Evolutionary conservation across 2,888 invertebrate species (phyloP), one percentile per base, ranked within the genome.

Genomic region (Meandrusa payeni): DNA sequence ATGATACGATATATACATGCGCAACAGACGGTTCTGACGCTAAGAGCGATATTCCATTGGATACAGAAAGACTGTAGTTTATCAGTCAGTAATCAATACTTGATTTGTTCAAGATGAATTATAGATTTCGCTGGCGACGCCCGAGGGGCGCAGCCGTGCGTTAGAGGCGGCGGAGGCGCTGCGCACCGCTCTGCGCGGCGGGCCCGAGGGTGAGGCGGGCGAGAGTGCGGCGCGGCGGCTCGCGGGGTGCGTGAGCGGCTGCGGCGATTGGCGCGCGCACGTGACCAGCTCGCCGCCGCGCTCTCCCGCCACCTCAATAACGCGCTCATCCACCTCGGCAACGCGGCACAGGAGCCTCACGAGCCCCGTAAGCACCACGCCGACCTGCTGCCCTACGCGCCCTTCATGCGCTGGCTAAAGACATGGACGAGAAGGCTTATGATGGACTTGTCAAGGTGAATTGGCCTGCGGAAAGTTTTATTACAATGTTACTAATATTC

Each of bases 361-460:
- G 50, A 32, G 23, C 20, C 43, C 96, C 93, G 55, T 94, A 59
- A 96, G 67, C 94, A 96, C 55, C 98, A 98, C 82, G 91, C 92
- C 43, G 96, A 97, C 69, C 90, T 99, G 48, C 90, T 91, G 61
- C 94, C 94, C 9, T 97, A 97, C 72, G 93, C 94, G 17, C 95
- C 96, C 56, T 89, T 98, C 52, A 96, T 98, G 95, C 94, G 95
- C 68, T 95, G 97, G 94, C 90, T 95, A 95, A 95, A 78, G 92
- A 92, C 13, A 93, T 96, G 91, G 96, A 97, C 77, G 90, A 91
- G 41, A 93, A 93, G 64, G 93, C 94, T 0, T 98, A 95, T 77
- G 90, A 91, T 40, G 94, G 93, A 26, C 89, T 98, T 7, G 91
- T 93, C 33, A 93, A 93, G 78, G 95, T 39, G 1, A 2, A n/a